These are phyloP conservation scores for Ifrita kowaldi DNA, from an alignment of 2,113 vertebrate species.

Conservation along the genomic window DNA sequence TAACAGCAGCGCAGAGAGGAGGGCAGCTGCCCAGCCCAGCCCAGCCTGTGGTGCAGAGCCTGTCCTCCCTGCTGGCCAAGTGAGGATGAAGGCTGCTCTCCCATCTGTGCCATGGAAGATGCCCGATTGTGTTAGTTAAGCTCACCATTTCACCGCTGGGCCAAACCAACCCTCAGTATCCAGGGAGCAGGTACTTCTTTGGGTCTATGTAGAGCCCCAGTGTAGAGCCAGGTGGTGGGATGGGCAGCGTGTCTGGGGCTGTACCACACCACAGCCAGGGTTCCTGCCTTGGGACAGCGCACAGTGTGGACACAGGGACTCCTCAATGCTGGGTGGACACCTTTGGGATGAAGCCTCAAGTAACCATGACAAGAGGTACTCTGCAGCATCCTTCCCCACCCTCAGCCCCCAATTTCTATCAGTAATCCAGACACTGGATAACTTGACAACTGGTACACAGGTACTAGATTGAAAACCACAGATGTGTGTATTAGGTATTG, in stretches of 20 bases:
- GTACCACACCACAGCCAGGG: neutral
- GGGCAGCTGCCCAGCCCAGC: neutral
- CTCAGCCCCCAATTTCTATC: neutral
- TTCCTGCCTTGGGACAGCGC: neutral
- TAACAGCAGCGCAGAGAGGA: neutral
- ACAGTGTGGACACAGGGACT: neutral
- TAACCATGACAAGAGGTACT: neutral
- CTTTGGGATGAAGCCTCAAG: neutral
- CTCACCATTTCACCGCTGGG: neutral
- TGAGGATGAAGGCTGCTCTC: neutral
- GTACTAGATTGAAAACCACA: constrained; percentile 23
- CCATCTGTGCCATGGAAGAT: fast-evolving
- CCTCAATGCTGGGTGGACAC: neutral
- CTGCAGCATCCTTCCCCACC: neutral
- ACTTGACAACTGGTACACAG: neutral
- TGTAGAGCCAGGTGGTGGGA: neutral
- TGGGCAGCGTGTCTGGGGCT: neutral
- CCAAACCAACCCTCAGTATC: neutral
- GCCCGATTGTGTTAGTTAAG: fast-evolving
- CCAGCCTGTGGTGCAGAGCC: neutral
- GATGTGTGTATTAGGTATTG: neutral
- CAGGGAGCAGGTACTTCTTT: neutral
- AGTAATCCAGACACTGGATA: neutral
- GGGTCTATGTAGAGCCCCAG: neutral
- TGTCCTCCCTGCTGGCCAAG: neutral